These are phyloP conservation scores for Sisyra nigra DNA, from an alignment of 2,888 invertebrate genomes.

Conservation along the genomic window DNA sequence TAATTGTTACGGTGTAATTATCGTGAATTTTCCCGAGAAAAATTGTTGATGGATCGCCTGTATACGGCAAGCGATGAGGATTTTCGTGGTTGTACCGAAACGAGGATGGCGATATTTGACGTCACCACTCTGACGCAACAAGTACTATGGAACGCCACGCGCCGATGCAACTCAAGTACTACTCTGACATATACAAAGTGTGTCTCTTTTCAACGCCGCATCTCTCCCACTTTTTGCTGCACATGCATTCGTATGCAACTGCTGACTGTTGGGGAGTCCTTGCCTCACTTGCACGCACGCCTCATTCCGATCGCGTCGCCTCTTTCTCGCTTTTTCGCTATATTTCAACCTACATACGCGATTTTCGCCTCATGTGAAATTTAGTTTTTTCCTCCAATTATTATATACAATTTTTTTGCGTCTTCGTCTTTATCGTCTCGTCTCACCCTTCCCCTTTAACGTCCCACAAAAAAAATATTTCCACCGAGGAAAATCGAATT, in stretches of 20 bases:
- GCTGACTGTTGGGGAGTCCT: slow-evolving; percentile 15
- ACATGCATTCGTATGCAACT: slow-evolving; percentile 19
- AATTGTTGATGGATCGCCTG: background rate
- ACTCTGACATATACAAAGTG: slow-evolving; percentile 16
- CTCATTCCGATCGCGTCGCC: slow-evolving; percentile 1
- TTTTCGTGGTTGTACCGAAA: background rate
- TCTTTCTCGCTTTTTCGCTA: background rate
- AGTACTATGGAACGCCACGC: slow-evolving; percentile 24
- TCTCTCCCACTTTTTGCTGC: slow-evolving; percentile 19
- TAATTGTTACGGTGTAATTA: background rate
- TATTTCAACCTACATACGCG: no score
- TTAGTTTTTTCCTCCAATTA: no score
- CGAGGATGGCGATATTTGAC: slow-evolving; percentile 11
- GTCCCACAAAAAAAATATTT: no score
- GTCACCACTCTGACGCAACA: slow-evolving; percentile 31
- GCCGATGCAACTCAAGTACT: slow-evolving; percentile 22
- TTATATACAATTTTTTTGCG: background rate
- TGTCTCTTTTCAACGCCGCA: slow-evolving; percentile 20
- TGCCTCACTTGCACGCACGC: slow-evolving; percentile 14
- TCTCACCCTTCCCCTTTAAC: no score
- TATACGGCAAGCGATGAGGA: background rate
- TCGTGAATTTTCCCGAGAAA: no score
- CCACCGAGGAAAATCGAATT: no score
- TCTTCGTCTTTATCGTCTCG: no score
- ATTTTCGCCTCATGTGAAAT: no score